These are phyloP conservation scores for Prietella phreatophila DNA, from an alignment of 2,113 vertebrate species.

Conservation along the genomic window DNA sequence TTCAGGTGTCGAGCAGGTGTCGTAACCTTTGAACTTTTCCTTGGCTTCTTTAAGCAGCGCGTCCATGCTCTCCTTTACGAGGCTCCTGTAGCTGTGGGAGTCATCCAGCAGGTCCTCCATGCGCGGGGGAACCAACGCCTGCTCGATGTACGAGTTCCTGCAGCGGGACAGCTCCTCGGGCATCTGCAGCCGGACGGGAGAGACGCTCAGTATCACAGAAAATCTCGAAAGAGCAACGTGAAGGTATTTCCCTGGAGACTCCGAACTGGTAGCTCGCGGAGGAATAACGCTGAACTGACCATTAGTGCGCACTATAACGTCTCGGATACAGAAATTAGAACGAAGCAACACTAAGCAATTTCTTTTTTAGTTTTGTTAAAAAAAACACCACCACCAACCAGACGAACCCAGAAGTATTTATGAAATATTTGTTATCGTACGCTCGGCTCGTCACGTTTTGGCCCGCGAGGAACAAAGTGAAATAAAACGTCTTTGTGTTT, in stretches of 20 bases:
- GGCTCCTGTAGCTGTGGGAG: conserved; percentile 68
- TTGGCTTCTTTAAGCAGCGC: conserved; percentile 91
- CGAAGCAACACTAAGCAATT: no score
- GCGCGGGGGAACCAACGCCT: conserved; percentile 78
- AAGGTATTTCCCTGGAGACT: neutral
- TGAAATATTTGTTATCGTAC: neutral
- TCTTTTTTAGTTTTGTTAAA: neutral
- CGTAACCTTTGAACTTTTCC: conserved; percentile 93
- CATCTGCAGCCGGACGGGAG: conserved; percentile 70
- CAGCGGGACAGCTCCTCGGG: conserved; percentile 88
- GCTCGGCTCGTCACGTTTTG: neutral
- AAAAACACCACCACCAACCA: no score
- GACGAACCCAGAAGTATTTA: no score
- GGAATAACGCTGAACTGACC: neutral
- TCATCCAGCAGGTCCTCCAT: conserved; percentile 83
- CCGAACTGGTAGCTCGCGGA: neutral
- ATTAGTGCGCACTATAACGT: neutral
- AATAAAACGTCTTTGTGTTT: neutral
- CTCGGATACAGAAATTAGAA: no score
- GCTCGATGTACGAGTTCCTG: conserved; percentile 86
- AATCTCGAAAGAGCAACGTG: neutral
- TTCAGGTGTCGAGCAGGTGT: conserved; percentile 83
- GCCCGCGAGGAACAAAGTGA: neutral
- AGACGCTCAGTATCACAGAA: neutral
- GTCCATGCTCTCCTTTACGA: conserved; percentile 82